Evolutionary conservation across 2,797 vertebrate species (phyloP).

Genomic region (Nothura maculosa): DNA sequence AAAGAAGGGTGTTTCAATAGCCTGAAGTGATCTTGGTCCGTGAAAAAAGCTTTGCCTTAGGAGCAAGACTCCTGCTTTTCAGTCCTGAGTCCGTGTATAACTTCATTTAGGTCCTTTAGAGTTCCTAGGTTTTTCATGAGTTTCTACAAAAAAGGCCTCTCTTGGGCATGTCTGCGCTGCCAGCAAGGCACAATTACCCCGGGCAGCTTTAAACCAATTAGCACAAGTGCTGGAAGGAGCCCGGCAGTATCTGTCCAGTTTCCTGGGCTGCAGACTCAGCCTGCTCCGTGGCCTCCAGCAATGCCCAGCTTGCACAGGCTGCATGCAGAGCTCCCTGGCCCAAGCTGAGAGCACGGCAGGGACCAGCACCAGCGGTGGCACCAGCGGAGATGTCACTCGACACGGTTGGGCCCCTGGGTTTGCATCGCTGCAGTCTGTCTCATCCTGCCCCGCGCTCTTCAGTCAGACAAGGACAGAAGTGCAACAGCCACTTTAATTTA

Average conservation of each 20-base stretch:
- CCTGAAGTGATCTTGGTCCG: not conserved
- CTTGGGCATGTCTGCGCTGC: not conserved
- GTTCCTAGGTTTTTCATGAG: not conserved
- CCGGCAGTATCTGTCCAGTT: not conserved
- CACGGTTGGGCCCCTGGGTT: rapidly evolving
- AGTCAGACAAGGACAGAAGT: not conserved
- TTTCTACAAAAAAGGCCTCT: not conserved
- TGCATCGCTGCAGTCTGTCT: rapidly evolving
- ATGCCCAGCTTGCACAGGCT: not conserved
- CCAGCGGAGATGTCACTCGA: not conserved
- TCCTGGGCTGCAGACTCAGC: not conserved
- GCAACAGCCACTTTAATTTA: not conserved
- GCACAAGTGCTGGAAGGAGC: not conserved
- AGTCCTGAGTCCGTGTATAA: not conserved
- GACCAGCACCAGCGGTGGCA: not conserved
- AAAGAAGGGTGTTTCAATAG: not conserved
- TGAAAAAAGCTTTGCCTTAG: not conserved
- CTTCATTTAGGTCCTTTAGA: not conserved
- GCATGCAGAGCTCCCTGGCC: rapidly evolving
- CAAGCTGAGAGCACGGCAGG: not conserved
- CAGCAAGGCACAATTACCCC: not conserved
- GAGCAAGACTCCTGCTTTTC: slow-evolving; percentile 6
- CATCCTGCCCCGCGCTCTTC: not conserved
- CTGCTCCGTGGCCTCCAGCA: rapidly evolving
- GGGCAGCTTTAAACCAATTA: not conserved